Evolutionary conservation across 2,888 invertebrate genomes (phyloP).

Genomic region (Bedellia somnulentella): DNA sequence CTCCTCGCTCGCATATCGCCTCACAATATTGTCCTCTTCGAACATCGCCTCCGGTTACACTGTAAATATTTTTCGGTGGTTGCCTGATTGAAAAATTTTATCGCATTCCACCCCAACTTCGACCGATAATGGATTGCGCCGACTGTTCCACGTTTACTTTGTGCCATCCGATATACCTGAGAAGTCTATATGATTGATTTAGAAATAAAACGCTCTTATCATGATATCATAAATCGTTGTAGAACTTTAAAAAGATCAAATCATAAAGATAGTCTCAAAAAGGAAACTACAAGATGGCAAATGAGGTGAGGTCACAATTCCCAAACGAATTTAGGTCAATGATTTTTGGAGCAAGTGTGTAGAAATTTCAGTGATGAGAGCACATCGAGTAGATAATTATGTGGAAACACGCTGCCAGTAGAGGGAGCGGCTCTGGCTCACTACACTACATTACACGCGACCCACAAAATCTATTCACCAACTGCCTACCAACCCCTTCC

Average conservation of each 20-base stretch:
- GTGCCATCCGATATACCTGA: background rate
- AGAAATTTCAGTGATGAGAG: background rate
- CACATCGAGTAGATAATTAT: no score
- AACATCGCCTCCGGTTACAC: constrained; percentile 48
- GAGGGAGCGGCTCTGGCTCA: constrained; percentile 23
- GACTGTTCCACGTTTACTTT: constrained; percentile 18
- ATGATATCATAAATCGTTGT: no score
- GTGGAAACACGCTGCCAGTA: background rate
- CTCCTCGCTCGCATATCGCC: constrained; percentile 34
- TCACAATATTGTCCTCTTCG: constrained; percentile 52
- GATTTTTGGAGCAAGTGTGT: background rate
- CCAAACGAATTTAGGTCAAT: no score
- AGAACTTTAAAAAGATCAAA: no score
- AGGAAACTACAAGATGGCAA: no score
- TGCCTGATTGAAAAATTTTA: constrained; percentile 56
- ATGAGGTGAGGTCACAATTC: no score
- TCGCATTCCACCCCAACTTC: constrained; percentile 43
- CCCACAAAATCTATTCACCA: constrained; percentile 21
- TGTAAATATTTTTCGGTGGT: constrained; percentile 56
- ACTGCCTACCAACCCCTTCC: no score
- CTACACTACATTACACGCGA: constrained; percentile 34
- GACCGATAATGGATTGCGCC: constrained; percentile 43
- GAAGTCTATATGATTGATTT: background rate
- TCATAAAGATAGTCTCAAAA: no score
- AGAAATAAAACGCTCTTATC: no score